A percentile compares a stretch with the other conserved stretches of the same genome.
Conservation (phyloP, 1,140 invertebrate genomes). For the Batillaria attramentaria region DNA sequence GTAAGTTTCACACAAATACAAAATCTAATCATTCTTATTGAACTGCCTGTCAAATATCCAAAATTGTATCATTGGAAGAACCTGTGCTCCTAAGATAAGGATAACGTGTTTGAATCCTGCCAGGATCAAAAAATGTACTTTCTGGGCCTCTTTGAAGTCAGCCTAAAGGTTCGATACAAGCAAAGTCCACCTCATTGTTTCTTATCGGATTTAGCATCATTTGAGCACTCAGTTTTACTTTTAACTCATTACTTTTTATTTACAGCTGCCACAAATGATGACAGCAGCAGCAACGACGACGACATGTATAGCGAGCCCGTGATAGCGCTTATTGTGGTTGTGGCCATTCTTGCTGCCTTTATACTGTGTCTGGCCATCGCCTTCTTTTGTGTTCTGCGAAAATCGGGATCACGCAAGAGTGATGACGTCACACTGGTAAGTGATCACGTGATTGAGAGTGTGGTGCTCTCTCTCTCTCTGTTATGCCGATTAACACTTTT, state of each 20-base stretch:
- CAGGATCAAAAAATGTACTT: too few relatives aligned
- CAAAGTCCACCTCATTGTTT: too few relatives aligned
- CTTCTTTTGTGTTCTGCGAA: slow-evolving; percentile 12
- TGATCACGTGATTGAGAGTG: too few relatives aligned
- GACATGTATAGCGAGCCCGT: slow-evolving; percentile 16
- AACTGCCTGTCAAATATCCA: too few relatives aligned
- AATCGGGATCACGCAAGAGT: background rate
- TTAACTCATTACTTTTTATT: background rate
- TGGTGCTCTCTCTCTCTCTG: too few relatives aligned
- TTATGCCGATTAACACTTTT: too few relatives aligned
- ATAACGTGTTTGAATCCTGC: too few relatives aligned
- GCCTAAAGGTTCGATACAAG: too few relatives aligned
- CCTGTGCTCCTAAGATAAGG: too few relatives aligned
- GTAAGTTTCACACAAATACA: too few relatives aligned
- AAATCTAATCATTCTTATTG: background rate
- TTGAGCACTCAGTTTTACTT: background rate
- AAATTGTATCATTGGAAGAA: too few relatives aligned
- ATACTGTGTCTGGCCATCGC: slow-evolving; percentile 24
- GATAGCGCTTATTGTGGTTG: slow-evolving; percentile 30
- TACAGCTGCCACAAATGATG: background rate
- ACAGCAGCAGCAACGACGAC: background rate
- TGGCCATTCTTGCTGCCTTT: slow-evolving; percentile 30
- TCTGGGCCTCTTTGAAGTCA: background rate
- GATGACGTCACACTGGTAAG: slow-evolving; percentile 18
- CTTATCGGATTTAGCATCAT: too few relatives aligned